Base-by-base conservation (phyloP, 2,797 vertebrate genomes). In the Myotis daubentonii region DNA sequence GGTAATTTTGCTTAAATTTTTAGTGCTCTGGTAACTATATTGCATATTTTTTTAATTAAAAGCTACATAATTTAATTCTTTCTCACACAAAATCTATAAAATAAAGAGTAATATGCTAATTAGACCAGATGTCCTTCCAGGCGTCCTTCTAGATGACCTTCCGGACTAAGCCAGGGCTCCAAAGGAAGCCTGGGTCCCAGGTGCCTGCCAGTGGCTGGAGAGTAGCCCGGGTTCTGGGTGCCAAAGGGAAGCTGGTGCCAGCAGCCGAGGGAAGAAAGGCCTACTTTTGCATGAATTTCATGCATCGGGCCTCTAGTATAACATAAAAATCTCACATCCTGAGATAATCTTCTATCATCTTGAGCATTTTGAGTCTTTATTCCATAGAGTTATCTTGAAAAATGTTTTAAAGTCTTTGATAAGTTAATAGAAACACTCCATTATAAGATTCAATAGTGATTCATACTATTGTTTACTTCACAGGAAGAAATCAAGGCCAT, bases 21-120 rank as follows among this genome's bases (percentile, higher is more conserved):
- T 51, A 51, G 5, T 85, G 8, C 36, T 15, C 33, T 81, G 15
- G 51, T 19, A 93, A 75, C 15, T 87, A n/a, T 70, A 71, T 57
- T 93, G 89, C 23, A 75, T 1, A 81, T 53, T 88, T 47, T 84
- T 91, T 72, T 87, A 33, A 87, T 72, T 70, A 47, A 91, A 65
- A 68, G 65, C n/a, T 68, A 68, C n/a, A 38, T 71, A 70, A 76
- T 0, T 60, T 89, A 38, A 49, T 16, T 76, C 2, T 49, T 79
- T 89, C 53, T 71, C 53, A 86, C 4, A 36, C 9, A 88, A 78
- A 41, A 55, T 60, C 25, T 79, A 13, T 81, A 62, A 15, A 62
- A 28, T 28, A 62, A 30, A 62, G 28, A 15, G 2, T 62, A 62
- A 62, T 62, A 30, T 30, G 28, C 28, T 62, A 62, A 62, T 62